A percentile compares a stretch with the other conserved stretches of the same genome.
Conservation (phyloP, 2,888 invertebrate species). For the Opisthograptis luteolata region DNA sequence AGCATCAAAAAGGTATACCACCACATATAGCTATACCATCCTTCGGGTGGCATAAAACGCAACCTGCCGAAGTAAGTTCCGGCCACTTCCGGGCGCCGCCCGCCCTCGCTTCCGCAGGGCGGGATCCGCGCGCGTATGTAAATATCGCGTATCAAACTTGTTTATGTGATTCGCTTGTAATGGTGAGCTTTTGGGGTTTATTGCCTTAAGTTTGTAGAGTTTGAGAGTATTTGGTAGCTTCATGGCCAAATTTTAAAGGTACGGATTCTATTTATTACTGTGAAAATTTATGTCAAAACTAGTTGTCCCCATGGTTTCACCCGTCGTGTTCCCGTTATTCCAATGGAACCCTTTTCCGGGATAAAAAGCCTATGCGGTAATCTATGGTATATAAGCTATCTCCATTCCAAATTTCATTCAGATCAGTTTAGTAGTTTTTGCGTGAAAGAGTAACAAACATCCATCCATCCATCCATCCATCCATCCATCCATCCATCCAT, state of each 20-base stretch:
- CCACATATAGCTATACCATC: conserved; percentile 3
- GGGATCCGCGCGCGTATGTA: conserved; percentile 36
- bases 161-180: conserved; percentile 35
- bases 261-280: no score
- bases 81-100: conserved; percentile 40
- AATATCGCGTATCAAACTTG: conserved; percentile 41
- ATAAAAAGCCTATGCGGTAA: no score
- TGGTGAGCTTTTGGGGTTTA: conserved; percentile 27
- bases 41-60: conserved; percentile 33
- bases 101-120: conserved; percentile 37
- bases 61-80: conserved; percentile 38
- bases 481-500: no score
- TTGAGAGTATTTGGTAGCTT: background rate
- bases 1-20: background rate
- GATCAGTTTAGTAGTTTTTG: no score
- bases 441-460: no score
- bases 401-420: no score
- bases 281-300: no score
- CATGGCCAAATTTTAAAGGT: background rate
- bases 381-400: no score
- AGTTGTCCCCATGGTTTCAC: no score
- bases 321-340: no score
- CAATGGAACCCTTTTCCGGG: no score
- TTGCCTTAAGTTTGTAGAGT: conserved; percentile 12
- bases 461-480: no score